These are phyloP conservation scores for Molossus alvarezi DNA, from an alignment of 2,797 vertebrate genomes.

Conservation along the genomic window DNA sequence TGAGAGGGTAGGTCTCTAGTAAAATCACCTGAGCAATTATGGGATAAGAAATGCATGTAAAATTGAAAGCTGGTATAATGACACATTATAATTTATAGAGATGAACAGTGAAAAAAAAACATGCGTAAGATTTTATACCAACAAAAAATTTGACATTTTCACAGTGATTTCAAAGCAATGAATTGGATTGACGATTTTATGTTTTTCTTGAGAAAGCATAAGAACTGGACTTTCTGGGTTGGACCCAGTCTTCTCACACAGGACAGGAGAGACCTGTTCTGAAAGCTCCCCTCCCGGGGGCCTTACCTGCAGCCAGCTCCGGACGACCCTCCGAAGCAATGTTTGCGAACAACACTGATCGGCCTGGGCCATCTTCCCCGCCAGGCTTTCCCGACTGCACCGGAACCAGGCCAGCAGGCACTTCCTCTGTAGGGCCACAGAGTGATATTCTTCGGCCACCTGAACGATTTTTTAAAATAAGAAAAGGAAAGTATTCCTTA, in stretches of 20 bases:
- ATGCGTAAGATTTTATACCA: slow-evolving; percentile 40
- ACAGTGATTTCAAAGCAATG: slow-evolving; percentile 59
- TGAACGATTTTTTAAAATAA: slow-evolving; percentile 84
- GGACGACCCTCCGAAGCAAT: slow-evolving; percentile 91
- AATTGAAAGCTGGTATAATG: slow-evolving; percentile 49
- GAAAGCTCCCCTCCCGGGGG: not conserved
- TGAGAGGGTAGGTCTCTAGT: not conserved
- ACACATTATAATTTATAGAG: not conserved
- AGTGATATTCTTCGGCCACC: slow-evolving; percentile 93
- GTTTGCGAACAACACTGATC: slow-evolving; percentile 89
- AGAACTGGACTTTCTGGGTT: not conserved
- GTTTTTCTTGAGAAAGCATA: slow-evolving; percentile 42
- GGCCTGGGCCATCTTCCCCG: slow-evolving; percentile 90
- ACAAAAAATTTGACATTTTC: slow-evolving; percentile 58
- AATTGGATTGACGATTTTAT: not conserved
- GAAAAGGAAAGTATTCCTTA: slow-evolving; percentile 69
- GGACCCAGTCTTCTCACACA: not conserved
- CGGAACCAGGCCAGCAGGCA: slow-evolving; percentile 92
- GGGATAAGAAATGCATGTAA: not conserved
- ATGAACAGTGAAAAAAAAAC: slow-evolving; percentile 27
- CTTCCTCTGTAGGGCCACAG: slow-evolving; percentile 89
- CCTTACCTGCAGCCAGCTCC: slow-evolving; percentile 93
- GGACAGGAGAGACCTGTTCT: not conserved
- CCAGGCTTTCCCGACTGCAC: slow-evolving; percentile 85
- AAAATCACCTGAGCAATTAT: not conserved